These are phyloP conservation scores for Hypotaenidia philippensis DNA, from an alignment of 2,797 vertebrate genomes.

Conservation along the genomic window DNA sequence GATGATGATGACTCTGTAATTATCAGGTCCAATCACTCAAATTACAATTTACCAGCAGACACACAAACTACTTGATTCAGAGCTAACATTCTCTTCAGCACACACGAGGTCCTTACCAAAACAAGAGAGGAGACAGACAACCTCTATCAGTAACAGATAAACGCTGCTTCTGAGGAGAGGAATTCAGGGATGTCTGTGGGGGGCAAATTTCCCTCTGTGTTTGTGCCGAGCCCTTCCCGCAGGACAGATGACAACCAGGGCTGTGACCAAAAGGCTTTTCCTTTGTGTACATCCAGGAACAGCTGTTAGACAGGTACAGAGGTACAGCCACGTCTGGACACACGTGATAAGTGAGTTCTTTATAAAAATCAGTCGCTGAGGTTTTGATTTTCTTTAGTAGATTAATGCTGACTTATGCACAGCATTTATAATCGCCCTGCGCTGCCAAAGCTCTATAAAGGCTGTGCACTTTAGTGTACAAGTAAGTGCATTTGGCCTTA, in stretches of 20 bases:
- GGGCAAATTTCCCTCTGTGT: background rate
- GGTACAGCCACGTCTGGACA: background rate
- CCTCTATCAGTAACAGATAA: background rate
- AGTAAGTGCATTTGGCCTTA: conserved; percentile 44
- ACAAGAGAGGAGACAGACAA: background rate
- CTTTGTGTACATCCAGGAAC: background rate
- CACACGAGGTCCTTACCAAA: background rate
- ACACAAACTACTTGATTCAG: conserved; percentile 45
- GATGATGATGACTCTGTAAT: conserved; percentile 48
- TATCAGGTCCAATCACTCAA: conserved; percentile 48
- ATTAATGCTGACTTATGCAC: conserved; percentile 61
- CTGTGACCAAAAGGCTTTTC: background rate
- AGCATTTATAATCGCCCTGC: conserved; percentile 1
- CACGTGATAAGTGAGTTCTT: background rate
- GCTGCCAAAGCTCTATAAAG: conserved; percentile 41
- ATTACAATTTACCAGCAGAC: conserved; percentile 57
- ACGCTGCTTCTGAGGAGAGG: background rate
- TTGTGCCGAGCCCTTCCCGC: background rate
- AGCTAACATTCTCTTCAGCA: conserved; percentile 23
- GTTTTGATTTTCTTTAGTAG: conserved; percentile 40
- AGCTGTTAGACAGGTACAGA: conserved; percentile 40
- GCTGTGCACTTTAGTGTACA: conserved; percentile 20
- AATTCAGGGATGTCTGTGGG: background rate
- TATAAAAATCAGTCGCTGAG: background rate
- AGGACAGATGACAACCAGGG: background rate